A percentile compares a stretch with the other conserved stretches of the same genome.
phyloP scores from a whole-genome alignment of 2,113 vertebrate species.

The Herpetotheres cachinnans region DNA sequence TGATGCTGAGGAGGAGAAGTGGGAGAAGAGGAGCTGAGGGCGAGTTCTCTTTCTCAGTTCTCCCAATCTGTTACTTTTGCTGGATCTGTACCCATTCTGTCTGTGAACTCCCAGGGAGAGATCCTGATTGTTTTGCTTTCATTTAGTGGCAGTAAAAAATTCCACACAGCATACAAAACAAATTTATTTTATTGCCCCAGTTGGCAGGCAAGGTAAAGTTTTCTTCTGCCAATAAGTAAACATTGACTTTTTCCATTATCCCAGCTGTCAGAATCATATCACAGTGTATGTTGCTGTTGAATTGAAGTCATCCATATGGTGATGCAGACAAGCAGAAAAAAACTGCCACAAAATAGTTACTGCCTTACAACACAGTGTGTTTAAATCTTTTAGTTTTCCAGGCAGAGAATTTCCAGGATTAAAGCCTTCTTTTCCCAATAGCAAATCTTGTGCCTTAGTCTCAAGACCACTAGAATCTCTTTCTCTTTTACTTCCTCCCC shows the following conservation, averaged over 20 bases:
- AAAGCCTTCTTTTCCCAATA: background rate
- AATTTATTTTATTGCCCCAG: constrained; percentile 44
- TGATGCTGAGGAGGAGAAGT: background rate
- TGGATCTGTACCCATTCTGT: background rate
- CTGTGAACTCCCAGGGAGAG: constrained; percentile 10
- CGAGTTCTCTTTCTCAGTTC: background rate
- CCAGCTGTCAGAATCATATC: constrained; percentile 22
- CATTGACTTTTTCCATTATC: constrained; percentile 50
- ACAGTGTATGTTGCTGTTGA: constrained; percentile 10
- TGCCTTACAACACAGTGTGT: background rate
- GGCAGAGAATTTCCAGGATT: background rate
- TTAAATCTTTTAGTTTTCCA: background rate
- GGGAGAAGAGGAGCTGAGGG: background rate
- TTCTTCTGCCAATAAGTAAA: constrained; percentile 49
- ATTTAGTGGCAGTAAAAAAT: constrained; percentile 35
- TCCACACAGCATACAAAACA: constrained; percentile 1
- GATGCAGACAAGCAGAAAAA: background rate
- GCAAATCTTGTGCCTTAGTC: background rate
- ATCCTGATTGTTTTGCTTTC: constrained; percentile 29
- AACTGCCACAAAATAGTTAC: background rate
- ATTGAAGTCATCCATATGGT: constrained; percentile 50
- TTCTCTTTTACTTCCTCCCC: background rate
- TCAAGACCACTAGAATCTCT: background rate
- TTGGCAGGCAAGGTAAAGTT: constrained; percentile 50
- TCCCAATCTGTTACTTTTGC: background rate